Base-by-base conservation (phyloP, 1,140 invertebrate species). In the Nasonia vitripennis region DNA sequence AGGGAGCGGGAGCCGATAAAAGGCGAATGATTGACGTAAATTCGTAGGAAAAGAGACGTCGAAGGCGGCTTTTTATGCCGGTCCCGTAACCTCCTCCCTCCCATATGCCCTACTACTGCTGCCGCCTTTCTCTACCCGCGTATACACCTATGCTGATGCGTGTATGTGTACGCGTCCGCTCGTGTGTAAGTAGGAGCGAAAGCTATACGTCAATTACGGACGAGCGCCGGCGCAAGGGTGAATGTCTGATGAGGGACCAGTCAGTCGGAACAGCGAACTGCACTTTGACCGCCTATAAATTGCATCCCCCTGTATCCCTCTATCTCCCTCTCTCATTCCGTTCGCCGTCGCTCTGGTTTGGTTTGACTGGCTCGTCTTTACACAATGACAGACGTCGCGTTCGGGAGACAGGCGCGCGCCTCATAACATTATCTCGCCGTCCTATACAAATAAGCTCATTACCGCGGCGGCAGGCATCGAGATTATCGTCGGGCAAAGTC, bases 201-300 rank as follows among this genome's bases (percentile, higher is more conserved):
- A 89, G 85, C 88, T 90, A 89, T 88, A 91, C 86, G 89, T 91
- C 91, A 91, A 91, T 91, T 90, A 91, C 86, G 86, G 77, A 51
- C 31, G 86, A 87, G 88, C 86, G 89, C 86, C 73, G 84, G 86
- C 31, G 67, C 37, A 75, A 87, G 87, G 87, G 87, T 89, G 88
- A 90, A 90, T 91, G 90, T 88, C 89, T 89, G 90, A 92, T 90
- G 90, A 92, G 90, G 91, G 89, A 86, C 87, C 83, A 88, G 86
- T 87, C 89, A 81, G 83, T 85, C 83, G 88, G 87, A 92, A 92
- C 91, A 92, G 86, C 88, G 89, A 91, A 92, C 83, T 91, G 90
- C 90, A 93, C 91, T 92, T 91, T 89, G 87, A 86, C 86, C 83
- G 75, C 83, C 90, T 89, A 91, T 92, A 91, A 92, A 92, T 90